Conservation (phyloP, 2,113 vertebrate genomes). For the Channa maculata region DNA sequence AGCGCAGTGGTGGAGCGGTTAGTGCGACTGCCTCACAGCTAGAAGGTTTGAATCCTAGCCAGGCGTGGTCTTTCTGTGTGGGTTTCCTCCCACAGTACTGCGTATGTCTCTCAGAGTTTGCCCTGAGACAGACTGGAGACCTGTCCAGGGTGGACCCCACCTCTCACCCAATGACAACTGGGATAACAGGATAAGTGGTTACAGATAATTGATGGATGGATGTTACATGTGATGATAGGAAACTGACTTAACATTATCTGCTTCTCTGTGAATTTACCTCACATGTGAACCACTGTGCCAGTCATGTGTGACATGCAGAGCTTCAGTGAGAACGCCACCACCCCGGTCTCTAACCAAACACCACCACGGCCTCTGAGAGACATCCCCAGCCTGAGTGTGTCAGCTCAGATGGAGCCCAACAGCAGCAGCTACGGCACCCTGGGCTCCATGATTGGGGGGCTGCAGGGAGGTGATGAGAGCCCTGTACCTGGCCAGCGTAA, state of each 20-base stretch:
- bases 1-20: too few relatives aligned
- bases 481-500: not conserved
- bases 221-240: too few relatives aligned
- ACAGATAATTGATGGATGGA: too few relatives aligned
- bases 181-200: too few relatives aligned
- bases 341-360: slow-evolving; percentile 53
- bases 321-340: slow-evolving; percentile 65
- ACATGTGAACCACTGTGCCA: slow-evolving; percentile 29
- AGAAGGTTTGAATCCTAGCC: too few relatives aligned
- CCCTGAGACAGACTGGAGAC: too few relatives aligned
- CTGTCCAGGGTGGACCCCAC: too few relatives aligned
- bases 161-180: too few relatives aligned
- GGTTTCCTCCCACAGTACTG: too few relatives aligned
- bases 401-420: slow-evolving; percentile 56
- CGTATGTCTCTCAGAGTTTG: too few relatives aligned
- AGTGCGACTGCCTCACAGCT: too few relatives aligned
- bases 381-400: slow-evolving; percentile 14
- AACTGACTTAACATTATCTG: not conserved
- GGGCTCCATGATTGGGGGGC: slow-evolving; percentile 53
- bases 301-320: slow-evolving; percentile 67
- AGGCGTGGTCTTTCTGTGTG: too few relatives aligned
- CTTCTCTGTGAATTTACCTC: not conserved
- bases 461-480: slow-evolving; percentile 44
- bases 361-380: slow-evolving; percentile 12
- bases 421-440: slow-evolving; percentile 14